Base-by-base conservation (phyloP, 1,140 invertebrate genomes). In the Caligus rogercresseyi region DNA sequence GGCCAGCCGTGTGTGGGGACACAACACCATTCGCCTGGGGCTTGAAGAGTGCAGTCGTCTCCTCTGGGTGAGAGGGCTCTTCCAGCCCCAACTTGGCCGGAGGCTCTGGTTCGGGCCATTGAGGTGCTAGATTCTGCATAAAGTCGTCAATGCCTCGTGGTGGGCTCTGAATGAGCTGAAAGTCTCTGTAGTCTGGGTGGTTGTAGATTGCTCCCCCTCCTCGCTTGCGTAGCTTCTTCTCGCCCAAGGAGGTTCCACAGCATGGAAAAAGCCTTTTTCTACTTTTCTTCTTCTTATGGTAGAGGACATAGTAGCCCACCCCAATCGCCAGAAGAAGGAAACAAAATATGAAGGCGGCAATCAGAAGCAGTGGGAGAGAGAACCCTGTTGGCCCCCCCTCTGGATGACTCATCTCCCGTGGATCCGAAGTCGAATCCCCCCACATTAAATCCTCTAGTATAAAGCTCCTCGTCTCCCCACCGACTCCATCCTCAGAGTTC, bases 21-120 rank as follows among this genome's bases (percentile, higher is more conserved):
- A n/a, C 31, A 11, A 11, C 7, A 43, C 31, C n/a, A n/a, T 43
- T 43, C 26, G 14, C 14, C n/a, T 60, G 16, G 1, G 15, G 14
- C 21, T 60, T 60, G 21, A 43, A n/a, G 16, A 60, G 24, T 4
- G 54, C 54, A 25, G 20, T 26, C 1, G 26, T n/a, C 18, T 60
- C 57, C 25, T 26, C 23, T 3, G 3, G n/a, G 3, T n/a, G 21
- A n/a, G 21, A n/a, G 43, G 16, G 18, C 20, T 19, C 26, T 1
- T 25, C 57, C 2, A 14, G 18, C 13, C 18, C 62, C 64, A n/a
- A 25, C 21, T 25, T 54, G 62, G 20, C 43, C n/a, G 31, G 31
- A 7, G n/a, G 58, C 25, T 57, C 52, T 25, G 54, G 26, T 25
- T 25, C 61, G 15, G 66, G 52, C 53, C 66, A 43, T 15, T 55